phyloP scores from a whole-genome alignment of 2,888 invertebrate genomes.

The Beris chalybata region DNA sequence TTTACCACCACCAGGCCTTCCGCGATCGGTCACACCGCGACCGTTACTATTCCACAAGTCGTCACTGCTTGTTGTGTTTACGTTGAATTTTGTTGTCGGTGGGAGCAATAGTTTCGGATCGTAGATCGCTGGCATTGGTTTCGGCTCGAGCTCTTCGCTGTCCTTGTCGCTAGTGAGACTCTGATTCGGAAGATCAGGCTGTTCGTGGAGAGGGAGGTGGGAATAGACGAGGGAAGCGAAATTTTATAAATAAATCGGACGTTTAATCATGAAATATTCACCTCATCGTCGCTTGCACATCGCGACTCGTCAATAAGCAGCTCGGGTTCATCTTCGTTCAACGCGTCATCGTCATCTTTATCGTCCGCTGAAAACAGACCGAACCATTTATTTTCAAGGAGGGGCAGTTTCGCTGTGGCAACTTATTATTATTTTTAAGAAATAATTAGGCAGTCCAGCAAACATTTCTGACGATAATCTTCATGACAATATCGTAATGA shows the following conservation, averaged over 20 bases:
- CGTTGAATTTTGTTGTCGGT: slow-evolving; percentile 2
- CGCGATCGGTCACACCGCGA: background rate
- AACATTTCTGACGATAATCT: no score
- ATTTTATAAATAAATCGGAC: no score
- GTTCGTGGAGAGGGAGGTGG: no score
- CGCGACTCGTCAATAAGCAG: slow-evolving; percentile 66
- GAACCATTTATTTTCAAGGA: background rate
- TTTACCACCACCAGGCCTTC: slow-evolving; percentile 20
- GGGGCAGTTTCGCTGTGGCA: no score
- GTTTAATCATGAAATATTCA: slow-evolving; percentile 2
- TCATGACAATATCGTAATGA: no score
- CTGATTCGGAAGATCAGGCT: no score
- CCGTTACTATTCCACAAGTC: background rate
- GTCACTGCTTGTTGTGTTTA: background rate
- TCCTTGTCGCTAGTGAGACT: background rate
- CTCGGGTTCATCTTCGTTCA: slow-evolving; percentile 50
- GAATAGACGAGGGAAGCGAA: no score
- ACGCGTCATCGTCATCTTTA: slow-evolving; percentile 54
- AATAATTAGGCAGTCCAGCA: no score
- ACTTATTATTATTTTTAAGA: no score
- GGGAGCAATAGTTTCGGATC: slow-evolving; percentile 32
- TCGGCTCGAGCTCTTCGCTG: no score
- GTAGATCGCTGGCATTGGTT: slow-evolving; percentile 33
- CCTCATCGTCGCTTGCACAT: slow-evolving; percentile 45
- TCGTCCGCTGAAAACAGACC: slow-evolving; percentile 57